A percentile compares a stretch with the other conserved stretches of the same genome.
These are phyloP conservation scores for Drosophila lacteicornis DNA, from an alignment of 1,140 invertebrate species.

Conservation along the genomic window DNA sequence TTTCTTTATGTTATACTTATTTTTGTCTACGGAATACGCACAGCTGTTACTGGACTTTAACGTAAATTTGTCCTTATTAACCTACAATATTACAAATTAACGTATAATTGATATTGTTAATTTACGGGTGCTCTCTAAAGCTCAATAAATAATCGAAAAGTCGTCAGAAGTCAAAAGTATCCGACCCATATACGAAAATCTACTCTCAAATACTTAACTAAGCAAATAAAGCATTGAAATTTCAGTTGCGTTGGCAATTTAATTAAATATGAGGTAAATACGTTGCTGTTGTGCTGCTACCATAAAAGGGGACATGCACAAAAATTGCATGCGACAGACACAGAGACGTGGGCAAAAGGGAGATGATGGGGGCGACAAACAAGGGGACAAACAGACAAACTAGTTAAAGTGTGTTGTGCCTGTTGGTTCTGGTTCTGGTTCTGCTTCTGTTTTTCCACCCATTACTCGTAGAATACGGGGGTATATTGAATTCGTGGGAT, in stretches of 20 bases:
- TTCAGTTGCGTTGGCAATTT: slow-evolving; percentile 69
- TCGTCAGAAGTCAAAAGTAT: neutral
- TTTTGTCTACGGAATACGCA: no score
- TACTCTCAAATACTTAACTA: slow-evolving; percentile 55
- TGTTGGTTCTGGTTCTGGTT: slow-evolving; percentile 22
- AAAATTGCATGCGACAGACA: slow-evolving; percentile 66
- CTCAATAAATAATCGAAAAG: neutral
- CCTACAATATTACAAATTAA: no score
- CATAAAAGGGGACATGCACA: slow-evolving; percentile 68
- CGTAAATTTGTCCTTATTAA: no score
- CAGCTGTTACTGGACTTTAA: no score
- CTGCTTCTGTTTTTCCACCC: slow-evolving; percentile 3
- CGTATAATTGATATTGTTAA: no score
- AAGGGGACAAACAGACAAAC: slow-evolving; percentile 71
- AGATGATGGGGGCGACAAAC: slow-evolving; percentile 29
- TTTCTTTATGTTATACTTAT: no score
- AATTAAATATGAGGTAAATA: slow-evolving; percentile 80
- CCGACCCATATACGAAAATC: neutral
- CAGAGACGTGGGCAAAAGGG: neutral
- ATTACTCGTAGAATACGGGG: neutral
- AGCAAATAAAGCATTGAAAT: slow-evolving; percentile 75
- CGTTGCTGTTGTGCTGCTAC: slow-evolving; percentile 51
- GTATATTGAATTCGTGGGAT: neutral
- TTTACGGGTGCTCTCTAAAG: no score
- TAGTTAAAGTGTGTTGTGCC: slow-evolving; percentile 64